Evolutionary conservation across 2,888 invertebrate genomes (phyloP).

Genomic region (Amiota minor): DNA sequence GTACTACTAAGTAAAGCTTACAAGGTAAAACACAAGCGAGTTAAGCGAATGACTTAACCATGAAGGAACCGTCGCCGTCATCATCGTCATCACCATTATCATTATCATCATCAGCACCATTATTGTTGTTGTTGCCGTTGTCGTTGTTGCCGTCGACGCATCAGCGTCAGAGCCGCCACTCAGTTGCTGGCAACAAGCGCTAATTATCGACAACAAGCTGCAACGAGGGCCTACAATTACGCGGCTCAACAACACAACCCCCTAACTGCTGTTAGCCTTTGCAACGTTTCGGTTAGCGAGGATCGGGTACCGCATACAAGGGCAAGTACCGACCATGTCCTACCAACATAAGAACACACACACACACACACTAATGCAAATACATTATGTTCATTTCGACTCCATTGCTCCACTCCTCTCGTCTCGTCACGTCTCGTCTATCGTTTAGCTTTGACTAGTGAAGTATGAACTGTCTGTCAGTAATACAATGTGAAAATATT

Average conservation of each 20-base stretch:
- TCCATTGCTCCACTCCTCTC: no score
- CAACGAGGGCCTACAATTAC: slow-evolving; percentile 66
- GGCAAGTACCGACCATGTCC: background rate
- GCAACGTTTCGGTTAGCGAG: background rate
- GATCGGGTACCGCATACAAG: no score
- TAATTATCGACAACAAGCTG: slow-evolving; percentile 66
- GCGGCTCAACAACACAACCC: slow-evolving; percentile 46
- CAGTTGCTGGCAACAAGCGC: slow-evolving; percentile 61
- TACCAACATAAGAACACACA: slow-evolving; percentile 4
- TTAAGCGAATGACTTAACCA: no score
- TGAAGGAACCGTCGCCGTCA: no score
- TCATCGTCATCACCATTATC: no score
- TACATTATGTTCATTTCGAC: no score
- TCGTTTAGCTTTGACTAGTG: no score
- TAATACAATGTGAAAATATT: slow-evolving; percentile 20
- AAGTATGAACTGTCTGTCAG: slow-evolving; percentile 2
- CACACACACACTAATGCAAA: background rate
- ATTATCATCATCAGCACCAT: no score
- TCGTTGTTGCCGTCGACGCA: no score
- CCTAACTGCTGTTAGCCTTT: slow-evolving; percentile 14
- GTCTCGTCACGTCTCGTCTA: no score
- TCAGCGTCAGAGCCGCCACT: slow-evolving; percentile 35
- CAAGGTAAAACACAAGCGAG: background rate
- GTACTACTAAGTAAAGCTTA: slow-evolving; percentile 1
- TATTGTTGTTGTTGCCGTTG: no score